These are phyloP conservation scores for Rhagophthalmus giganteus DNA, from an alignment of 2,888 invertebrate genomes.

Conservation along the genomic window DNA sequence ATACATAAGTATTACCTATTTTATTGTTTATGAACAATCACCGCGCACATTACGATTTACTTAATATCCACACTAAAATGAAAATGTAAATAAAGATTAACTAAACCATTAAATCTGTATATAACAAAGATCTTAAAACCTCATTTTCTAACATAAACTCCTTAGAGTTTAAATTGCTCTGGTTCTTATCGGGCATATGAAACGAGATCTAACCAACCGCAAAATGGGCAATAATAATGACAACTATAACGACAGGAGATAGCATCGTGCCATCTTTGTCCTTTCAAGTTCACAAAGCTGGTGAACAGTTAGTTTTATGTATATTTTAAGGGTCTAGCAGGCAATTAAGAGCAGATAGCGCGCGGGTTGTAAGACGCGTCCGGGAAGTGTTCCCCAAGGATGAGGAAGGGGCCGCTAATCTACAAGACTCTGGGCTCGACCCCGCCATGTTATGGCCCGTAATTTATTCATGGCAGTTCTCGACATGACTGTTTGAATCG, in stretches of 20 bases:
- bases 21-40: slow-evolving; percentile 4
- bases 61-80: slow-evolving; percentile 7
- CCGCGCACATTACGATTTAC: neutral
- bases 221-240: slow-evolving; percentile 36
- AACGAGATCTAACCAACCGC: slow-evolving; percentile 29
- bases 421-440: slow-evolving; percentile 48
- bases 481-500: slow-evolving; percentile 53
- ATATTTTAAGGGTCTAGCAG: slow-evolving; percentile 45
- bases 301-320: slow-evolving; percentile 48
- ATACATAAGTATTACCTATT: slow-evolving; percentile 2
- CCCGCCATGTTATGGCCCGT: slow-evolving; percentile 46
- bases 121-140: slow-evolving; percentile 16
- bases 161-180: slow-evolving; percentile 19
- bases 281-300: slow-evolving; percentile 44
- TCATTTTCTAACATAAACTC: slow-evolving; percentile 22
- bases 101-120: slow-evolving; percentile 7
- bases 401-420: slow-evolving; percentile 47
- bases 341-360: slow-evolving; percentile 42
- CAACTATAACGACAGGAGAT: slow-evolving; percentile 38
- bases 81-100: slow-evolving; percentile 5
- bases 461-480: slow-evolving; percentile 55
- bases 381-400: slow-evolving; percentile 52
- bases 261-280: slow-evolving; percentile 41
- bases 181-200: slow-evolving; percentile 21
- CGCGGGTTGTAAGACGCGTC: slow-evolving; percentile 49